Base-by-base conservation (phyloP, 2,113 vertebrate species). In the Rhizomys pruinosus region DNA sequence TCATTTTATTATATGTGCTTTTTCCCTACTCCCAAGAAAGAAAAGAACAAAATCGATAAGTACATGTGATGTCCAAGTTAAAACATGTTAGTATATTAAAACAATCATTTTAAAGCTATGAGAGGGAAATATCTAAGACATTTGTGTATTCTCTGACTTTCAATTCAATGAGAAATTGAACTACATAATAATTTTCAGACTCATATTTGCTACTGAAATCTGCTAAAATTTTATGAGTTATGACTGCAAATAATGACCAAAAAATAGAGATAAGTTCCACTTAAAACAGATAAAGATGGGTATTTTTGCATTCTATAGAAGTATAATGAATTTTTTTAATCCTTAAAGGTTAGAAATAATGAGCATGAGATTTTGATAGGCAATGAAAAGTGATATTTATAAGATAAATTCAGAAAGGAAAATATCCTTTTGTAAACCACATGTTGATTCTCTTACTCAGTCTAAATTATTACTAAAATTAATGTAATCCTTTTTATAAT, bases 381-480 rank as follows among this genome's bases (percentile, higher is more conserved):
- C 66, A 71, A 82, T 90, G 29, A 90, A 84, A 94, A 39, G 11
- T 94, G n/a, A 76, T 93, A 77, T 76, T 55, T 74, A 7, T 77
- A 90, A 90, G 68, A 92, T 80, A 81, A 94, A 95, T 87, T 92
- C 74, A 73, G 29, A 94, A 15, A 92, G 25, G 23, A 89, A 94
- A 61, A 96, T 81, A 61, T 85, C 16, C 8, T 44, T 88, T 90
- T 74, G 73, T 15, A 93, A n/a, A 42, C n/a, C 61, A 89, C 52
- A 69, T 72, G 82, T 68, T 68, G 76, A 63, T 78, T 52, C 13
- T 94, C 74, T 91, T 87, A 92, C 25, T 89, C 19, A 64, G 9
- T 57, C 44, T 87, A 90, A 86, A 86, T 59, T 7, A 15, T 90
- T 87, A 93, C 90, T 90, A 87, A 92, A 96, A 91, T 92, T 86